Evolutionary conservation across 2,888 invertebrate genomes (phyloP).

Genomic region (Myathropa florea): DNA sequence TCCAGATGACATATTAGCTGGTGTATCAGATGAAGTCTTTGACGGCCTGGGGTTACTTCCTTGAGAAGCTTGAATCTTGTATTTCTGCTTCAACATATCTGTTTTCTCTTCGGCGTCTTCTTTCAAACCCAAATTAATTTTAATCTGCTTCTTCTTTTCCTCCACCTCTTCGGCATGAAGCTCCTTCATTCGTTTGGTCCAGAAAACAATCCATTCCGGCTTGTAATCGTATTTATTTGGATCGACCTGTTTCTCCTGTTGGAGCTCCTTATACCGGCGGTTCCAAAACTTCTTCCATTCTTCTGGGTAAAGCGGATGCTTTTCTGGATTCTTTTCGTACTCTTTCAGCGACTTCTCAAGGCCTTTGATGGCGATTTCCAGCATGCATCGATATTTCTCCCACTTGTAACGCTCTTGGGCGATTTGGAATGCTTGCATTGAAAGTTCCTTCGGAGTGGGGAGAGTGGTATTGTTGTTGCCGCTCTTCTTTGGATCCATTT

Average conservation of each 20-base stretch:
- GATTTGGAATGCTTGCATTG: constrained; percentile 78
- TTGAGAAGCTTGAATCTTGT: constrained; percentile 74
- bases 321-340: constrained; percentile 92
- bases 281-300: constrained; percentile 97
- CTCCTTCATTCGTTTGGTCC: constrained; percentile 91
- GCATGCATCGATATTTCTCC: constrained; percentile 81
- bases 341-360: constrained; percentile 86
- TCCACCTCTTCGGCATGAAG: constrained; percentile 87
- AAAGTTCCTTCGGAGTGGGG: constrained; percentile 79
- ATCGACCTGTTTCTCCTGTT: constrained; percentile 84
- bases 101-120: constrained; percentile 80
- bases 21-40: constrained; percentile 10
- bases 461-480: constrained; percentile 44
- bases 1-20: constrained; percentile 1
- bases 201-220: constrained; percentile 93
- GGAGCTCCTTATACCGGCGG: constrained; percentile 89
- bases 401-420: constrained; percentile 82
- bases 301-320: constrained; percentile 92
- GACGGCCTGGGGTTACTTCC: constrained; percentile 13
- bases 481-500: constrained; percentile 31
- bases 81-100: constrained; percentile 78
- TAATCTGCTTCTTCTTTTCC: constrained; percentile 85
- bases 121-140: constrained; percentile 83
- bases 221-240: constrained; percentile 91
- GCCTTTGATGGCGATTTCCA: constrained; percentile 79